Percentiles rank a stretch among this genome's conserved stretches.
Evolutionary conservation across 2,888 invertebrate species (phyloP).

Genomic region (Cheilosia urbana): DNA sequence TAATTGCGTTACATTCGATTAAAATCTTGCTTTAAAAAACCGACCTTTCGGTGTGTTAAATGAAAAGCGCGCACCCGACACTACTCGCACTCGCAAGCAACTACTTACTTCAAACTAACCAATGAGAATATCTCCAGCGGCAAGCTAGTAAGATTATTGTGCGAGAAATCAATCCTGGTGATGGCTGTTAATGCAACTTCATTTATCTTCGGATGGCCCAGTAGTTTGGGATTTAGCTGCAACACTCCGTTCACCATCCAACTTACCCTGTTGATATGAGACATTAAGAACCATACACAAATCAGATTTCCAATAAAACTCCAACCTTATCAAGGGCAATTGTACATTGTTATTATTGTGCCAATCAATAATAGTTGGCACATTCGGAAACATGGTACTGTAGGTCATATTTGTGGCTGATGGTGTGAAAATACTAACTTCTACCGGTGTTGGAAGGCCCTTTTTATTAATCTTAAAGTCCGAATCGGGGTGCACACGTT

Average conservation of each 20-base stretch:
- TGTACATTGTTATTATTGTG: slow-evolving; percentile 89
- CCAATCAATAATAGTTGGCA: slow-evolving; percentile 96
- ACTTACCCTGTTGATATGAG: slow-evolving; percentile 85
- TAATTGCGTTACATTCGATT: no score
- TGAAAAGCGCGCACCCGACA: no score
- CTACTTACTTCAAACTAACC: slow-evolving; percentile 88
- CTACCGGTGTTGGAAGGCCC: slow-evolving; percentile 86
- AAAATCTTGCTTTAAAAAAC: no score
- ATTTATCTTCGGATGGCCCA: slow-evolving; percentile 87
- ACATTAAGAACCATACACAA: slow-evolving; percentile 76
- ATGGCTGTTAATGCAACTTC: slow-evolving; percentile 93
- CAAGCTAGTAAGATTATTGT: slow-evolving; percentile 91
- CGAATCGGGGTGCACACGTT: slow-evolving; percentile 94
- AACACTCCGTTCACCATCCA: slow-evolving; percentile 94
- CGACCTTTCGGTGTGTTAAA: no score
- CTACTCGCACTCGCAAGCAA: not conserved
- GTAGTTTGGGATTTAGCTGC: slow-evolving; percentile 92
- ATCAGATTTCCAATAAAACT: slow-evolving; percentile 58
- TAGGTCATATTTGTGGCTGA: slow-evolving; percentile 89
- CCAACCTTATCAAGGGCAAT: slow-evolving; percentile 87
- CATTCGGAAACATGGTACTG: slow-evolving; percentile 91
- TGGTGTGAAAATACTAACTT: slow-evolving; percentile 82
- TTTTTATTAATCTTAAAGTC: slow-evolving; percentile 97
- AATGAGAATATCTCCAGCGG: slow-evolving; percentile 93
- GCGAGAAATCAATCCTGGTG: slow-evolving; percentile 96